Evolutionary conservation across 1,140 invertebrate species (phyloP), one percentile per base, ranked within the genome.

Genomic region (Thaumatotibia leucotreta): DNA sequence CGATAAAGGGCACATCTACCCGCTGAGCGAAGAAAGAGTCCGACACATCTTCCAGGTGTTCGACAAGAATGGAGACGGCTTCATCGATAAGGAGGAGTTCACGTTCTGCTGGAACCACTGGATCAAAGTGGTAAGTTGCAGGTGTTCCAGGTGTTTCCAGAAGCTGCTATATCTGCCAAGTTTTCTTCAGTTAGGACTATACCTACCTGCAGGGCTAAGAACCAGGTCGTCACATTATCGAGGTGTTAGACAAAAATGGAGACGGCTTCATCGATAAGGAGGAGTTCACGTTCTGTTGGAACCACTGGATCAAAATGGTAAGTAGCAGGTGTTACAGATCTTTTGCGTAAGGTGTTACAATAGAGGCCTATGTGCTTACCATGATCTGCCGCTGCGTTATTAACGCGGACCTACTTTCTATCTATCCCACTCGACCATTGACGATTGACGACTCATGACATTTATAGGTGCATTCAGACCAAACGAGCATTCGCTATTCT

Each of bases 121-220:
- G 96, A 96, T 96, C 68, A 96, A 96, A 94, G 94, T 94, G 73
- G 94, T 95, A 80, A 92, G 93, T 89, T 14, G 0, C 0, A n/a
- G n/a, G 0, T 0, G 0, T n/a, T 1, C 39, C 39, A 45, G 39
- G 5, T 45, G 39, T n/a, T 2, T 17, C 6, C 39, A 20, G 17
- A 39, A 39, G 35, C 14, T 93, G 94, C 29, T 88, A 95, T 22
- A 94, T 98, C 78, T 97, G 95, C 80, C 94, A 96, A 69, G 96
- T 96, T 0, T 85, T 98, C 39, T 97, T 97, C 89, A 93, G 96
- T 5, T 97, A 97, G 69, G 96, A 96, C 0, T 95, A n/a, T n/a
- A n/a, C n/a, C n/a, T n/a, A n/a, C n/a, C n/a, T n/a, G n/a, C n/a
- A n/a, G n/a, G n/a, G n/a, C n/a, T n/a, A 94, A 54, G 92, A 95